Percentiles rank a stretch among this genome's conserved stretches.
phyloP scores from a whole-genome alignment of 1,140 invertebrate species.

The Monochamus saltuarius region DNA sequence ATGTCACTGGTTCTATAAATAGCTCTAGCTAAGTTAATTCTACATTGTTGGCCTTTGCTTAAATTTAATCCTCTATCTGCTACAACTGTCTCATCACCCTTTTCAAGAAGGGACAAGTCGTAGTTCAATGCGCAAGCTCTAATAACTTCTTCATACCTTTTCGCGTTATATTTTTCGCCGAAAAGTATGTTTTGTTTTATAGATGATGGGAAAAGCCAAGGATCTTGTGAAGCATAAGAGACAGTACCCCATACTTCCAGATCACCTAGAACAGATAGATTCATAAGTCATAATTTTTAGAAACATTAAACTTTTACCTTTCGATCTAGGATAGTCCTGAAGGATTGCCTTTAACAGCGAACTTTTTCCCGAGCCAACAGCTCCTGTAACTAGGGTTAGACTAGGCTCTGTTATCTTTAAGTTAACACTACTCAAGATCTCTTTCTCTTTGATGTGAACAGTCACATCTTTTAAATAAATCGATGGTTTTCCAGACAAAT shows the following conservation, averaged over 20 bases:
- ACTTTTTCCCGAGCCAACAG: constrained; percentile 82
- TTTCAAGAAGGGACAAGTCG: constrained; percentile 36
- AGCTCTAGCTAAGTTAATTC: constrained; percentile 85
- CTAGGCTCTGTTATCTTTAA: constrained; percentile 49
- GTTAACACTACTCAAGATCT: constrained; percentile 55
- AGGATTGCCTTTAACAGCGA: constrained; percentile 72
- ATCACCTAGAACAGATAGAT: neutral
- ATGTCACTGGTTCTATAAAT: constrained; percentile 78
- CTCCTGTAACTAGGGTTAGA: constrained; percentile 71
- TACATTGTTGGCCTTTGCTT: constrained; percentile 86
- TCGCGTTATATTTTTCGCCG: constrained; percentile 50
- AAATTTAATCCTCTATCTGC: constrained; percentile 78
- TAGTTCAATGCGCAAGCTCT: constrained; percentile 35
- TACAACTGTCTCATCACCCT: constrained; percentile 76
- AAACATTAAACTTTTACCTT: constrained; percentile 53
- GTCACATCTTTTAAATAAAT: too few species aligned
- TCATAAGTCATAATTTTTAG: too few species aligned
- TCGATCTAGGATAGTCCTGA: constrained; percentile 64
- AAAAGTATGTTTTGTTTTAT: constrained; percentile 67
- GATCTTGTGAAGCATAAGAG: constrained; percentile 77
- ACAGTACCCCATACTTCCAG: constrained; percentile 66
- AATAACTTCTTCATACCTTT: constrained; percentile 53
- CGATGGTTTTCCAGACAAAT: constrained; percentile 16
- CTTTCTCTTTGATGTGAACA: constrained; percentile 18
- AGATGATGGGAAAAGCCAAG: constrained; percentile 72